These are phyloP conservation scores for Pygmarrhopalites habei DNA, from an alignment of 1,140 invertebrate genomes.

Conservation along the genomic window DNA sequence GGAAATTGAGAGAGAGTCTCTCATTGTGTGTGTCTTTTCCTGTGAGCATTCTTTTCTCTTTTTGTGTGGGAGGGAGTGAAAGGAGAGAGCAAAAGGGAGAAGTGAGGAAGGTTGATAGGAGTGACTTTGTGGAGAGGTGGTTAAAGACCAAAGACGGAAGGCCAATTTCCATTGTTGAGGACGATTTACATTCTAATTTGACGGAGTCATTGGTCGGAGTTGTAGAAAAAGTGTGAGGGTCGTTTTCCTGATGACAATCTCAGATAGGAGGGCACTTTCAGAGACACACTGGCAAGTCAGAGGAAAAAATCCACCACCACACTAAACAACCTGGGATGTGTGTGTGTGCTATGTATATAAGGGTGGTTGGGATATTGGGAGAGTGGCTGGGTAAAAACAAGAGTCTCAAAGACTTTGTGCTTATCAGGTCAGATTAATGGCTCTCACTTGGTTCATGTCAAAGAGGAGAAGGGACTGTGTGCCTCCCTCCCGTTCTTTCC, in stretches of 20 bases:
- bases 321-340: neutral
- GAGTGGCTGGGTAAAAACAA: no score
- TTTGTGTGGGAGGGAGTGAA: neutral
- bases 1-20: no score
- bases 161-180: conserved; percentile 18
- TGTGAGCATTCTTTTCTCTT: neutral
- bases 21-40: neutral
- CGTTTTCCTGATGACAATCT: conserved; percentile 30
- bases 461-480: neutral
- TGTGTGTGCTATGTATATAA: no score
- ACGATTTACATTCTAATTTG: conserved; percentile 32
- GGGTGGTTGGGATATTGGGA: no score
- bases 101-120: neutral
- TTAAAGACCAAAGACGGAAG: conserved; percentile 2
- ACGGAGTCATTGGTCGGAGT: conserved; percentile 3
- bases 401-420: neutral
- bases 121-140: no score
- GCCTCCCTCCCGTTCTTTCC: neutral
- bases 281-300: neutral
- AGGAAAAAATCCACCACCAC: neutral
- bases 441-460: conserved; percentile 16
- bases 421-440: conserved; percentile 33
- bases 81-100: no score
- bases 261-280: conserved; percentile 9
- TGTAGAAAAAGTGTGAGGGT: conserved; percentile 19